A percentile compares a stretch with the other conserved stretches of the same genome.
Conservation (phyloP, 2,797 vertebrate genomes). For the Urophycis tenuis region DNA sequence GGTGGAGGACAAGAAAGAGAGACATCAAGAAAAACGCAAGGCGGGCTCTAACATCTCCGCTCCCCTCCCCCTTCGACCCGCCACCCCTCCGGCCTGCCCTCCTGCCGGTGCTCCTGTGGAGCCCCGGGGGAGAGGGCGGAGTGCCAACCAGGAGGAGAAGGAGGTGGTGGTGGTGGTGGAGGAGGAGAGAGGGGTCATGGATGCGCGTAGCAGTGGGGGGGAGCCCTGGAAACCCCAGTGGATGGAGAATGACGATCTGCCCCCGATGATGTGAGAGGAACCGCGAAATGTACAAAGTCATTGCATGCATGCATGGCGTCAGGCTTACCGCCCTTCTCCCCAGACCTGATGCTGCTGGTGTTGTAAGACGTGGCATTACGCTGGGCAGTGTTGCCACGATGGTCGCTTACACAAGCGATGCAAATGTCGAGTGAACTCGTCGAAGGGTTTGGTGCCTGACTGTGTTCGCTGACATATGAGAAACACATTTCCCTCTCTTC, state of each 20-base stretch:
- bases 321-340: constrained; percentile 1
- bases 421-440: not conserved
- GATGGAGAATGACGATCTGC: constrained; percentile 68
- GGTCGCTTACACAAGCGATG: not conserved
- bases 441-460: not conserved
- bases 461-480: not conserved
- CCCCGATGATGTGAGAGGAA: constrained; percentile 73
- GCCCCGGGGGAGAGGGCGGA: constrained; percentile 24
- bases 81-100: constrained; percentile 23
- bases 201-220: constrained; percentile 21
- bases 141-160: not conserved
- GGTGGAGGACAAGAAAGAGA: constrained; percentile 27
- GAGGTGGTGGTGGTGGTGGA: constrained; percentile 10
- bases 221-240: constrained; percentile 56
- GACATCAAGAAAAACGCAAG: constrained; percentile 43
- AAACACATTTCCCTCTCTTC: not conserved
- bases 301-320: constrained; percentile 28
- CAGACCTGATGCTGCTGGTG: constrained; percentile 13
- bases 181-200: not conserved
- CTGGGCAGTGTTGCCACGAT: not conserved
- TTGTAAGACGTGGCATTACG: not conserved
- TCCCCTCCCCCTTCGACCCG: constrained; percentile 24
- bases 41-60: constrained; percentile 20
- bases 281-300: constrained; percentile 16
- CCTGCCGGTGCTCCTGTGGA: constrained; percentile 37